Evolutionary conservation across 1,140 invertebrate genomes (phyloP), one percentile per base, ranked within the genome.

Genomic region (Kradibia gibbosae): DNA sequence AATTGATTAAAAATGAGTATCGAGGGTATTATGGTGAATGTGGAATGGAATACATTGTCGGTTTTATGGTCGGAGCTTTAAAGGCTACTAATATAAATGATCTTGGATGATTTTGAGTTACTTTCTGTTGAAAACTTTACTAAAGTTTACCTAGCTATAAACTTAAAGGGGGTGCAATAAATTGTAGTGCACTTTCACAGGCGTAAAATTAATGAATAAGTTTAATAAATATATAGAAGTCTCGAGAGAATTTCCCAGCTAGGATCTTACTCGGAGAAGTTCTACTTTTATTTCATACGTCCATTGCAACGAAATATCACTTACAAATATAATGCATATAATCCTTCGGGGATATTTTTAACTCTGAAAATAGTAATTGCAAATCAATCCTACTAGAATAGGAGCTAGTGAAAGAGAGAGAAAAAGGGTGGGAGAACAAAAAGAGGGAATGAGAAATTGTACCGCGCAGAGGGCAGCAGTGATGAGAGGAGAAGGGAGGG

Each of bases 371-470:
- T 53, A 72, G 31, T 72, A 73, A 73, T 73, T 73, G 36, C 71
- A 55, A 53, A 53, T 73, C 71, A 53, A 55, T 53, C 48, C 48
- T 31, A 17, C n/a, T 3, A 36, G 42, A 39, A 22, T 10, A 20
- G 0, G 82, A 82, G 83, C 73, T 83, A 65, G 70, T 48, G 28
- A 57, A 20, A 50, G 28, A 31, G 72, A 42, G 13, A 15, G 70
- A 31, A 7, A 73, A n/a, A 42, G 67, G n/a, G 67, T 17, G 15
- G 20, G 20, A n/a, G n/a, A n/a, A n/a, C n/a, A n/a, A n/a, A 42
- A 42, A 7, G 42, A 5, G 82, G 82, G 81, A 80, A 84, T 71
- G 75, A 55, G 31, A 36, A 22, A 57, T 20, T 48, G 83, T 71
- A 78, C 76, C 72, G 72, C 77, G 31, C 2, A n/a, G n/a, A n/a